Percentiles rank a stretch among this genome's conserved stretches.
Evolutionary conservation across 1,140 invertebrate species (phyloP).

Genomic region (Parasteatoda tepidariorum): DNA sequence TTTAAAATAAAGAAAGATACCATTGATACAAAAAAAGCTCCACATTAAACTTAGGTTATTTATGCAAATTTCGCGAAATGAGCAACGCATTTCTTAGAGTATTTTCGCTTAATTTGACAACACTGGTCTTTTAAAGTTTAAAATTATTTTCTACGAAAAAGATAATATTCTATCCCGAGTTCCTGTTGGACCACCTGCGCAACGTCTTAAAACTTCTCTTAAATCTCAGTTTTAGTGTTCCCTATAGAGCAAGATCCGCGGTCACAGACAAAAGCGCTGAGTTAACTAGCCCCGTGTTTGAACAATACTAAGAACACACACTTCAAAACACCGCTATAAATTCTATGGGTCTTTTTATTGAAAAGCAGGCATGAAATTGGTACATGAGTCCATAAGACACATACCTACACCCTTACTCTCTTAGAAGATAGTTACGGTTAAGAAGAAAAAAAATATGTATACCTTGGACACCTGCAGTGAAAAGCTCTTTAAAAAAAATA

Average conservation of each 20-base stretch:
- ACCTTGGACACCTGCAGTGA: constrained; percentile 6
- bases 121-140: too few relatives aligned
- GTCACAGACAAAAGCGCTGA: constrained; percentile 16
- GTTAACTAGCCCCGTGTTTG: constrained; percentile 21
- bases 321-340: constrained; percentile 23
- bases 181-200: neutral
- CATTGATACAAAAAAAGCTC: too few relatives aligned
- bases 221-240: constrained; percentile 33
- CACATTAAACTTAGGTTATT: too few relatives aligned
- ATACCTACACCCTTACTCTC: constrained; percentile 6
- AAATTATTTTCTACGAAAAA: too few relatives aligned
- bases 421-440: neutral
- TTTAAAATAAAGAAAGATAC: too few relatives aligned
- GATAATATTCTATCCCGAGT: too few relatives aligned
- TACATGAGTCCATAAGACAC: constrained; percentile 11
- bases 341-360: constrained; percentile 27
- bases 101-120: too few relatives aligned
- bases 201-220: neutral
- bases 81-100: too few relatives aligned
- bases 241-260: neutral
- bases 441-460: neutral
- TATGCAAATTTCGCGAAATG: too few relatives aligned
- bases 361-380: constrained; percentile 22
- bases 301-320: constrained; percentile 27
- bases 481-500: neutral